Percentiles rank a stretch among this genome's conserved stretches.
Conservation (phyloP, 2,797 vertebrate species). For the Mormyrus hasselquistii region DNA sequence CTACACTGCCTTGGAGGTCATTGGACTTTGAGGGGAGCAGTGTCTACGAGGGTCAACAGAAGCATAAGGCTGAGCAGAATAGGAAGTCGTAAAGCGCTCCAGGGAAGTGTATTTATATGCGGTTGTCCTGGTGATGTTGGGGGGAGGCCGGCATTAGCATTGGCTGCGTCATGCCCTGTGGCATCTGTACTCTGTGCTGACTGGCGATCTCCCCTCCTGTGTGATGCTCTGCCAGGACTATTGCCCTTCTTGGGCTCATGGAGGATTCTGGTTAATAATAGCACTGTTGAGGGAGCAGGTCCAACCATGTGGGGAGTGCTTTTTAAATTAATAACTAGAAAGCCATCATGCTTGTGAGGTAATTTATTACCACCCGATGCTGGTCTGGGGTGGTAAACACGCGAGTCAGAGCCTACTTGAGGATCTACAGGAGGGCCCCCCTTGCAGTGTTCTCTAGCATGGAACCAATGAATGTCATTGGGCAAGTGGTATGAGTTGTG, state of each 20-base stretch:
- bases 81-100: constrained; percentile 26
- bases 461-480: background rate
- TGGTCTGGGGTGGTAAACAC: background rate
- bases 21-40: background rate
- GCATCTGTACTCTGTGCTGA: constrained; percentile 25
- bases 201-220: background rate
- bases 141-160: background rate
- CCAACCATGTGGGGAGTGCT: background rate
- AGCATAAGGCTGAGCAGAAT: constrained; percentile 21
- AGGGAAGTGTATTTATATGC: constrained; percentile 11
- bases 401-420: background rate
- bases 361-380: background rate
- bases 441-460: background rate
- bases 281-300: background rate
- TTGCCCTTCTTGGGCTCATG: background rate
- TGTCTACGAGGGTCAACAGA: background rate
- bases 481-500: background rate
- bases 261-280: background rate
- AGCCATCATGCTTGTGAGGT: background rate
- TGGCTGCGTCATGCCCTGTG: constrained; percentile 18
- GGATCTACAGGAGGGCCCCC: background rate
- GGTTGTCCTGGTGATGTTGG: constrained; percentile 32
- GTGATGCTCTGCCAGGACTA: background rate
- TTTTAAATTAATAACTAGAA: background rate
- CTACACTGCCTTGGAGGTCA: background rate